Percentiles rank a stretch among this genome's conserved stretches.
These are phyloP conservation scores for Chymomyza procnemis DNA, from an alignment of 2,888 invertebrate genomes.

Conservation along the genomic window DNA sequence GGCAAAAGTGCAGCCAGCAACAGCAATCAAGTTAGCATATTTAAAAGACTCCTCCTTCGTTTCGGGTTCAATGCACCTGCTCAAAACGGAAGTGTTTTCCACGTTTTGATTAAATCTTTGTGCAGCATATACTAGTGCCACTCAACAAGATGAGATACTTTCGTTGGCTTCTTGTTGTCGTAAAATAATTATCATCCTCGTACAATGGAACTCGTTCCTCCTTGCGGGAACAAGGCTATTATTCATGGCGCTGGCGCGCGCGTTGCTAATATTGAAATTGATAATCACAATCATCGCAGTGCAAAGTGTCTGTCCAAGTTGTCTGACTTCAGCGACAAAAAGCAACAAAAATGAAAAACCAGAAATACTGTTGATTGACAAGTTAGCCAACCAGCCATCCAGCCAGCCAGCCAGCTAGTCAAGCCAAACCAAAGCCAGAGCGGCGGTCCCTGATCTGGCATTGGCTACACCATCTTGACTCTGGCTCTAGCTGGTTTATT, in stretches of 20 bases:
- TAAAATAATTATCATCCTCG: slow-evolving; percentile 12
- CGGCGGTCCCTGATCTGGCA: not conserved
- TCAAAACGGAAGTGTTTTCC: slow-evolving; percentile 71
- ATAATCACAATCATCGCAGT: slow-evolving; percentile 60
- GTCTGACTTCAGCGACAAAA: slow-evolving; percentile 1
- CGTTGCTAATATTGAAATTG: slow-evolving; percentile 50
- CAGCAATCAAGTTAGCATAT: slow-evolving; percentile 27
- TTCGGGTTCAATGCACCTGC: slow-evolving; percentile 40
- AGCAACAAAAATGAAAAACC: not conserved
- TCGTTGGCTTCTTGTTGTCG: slow-evolving; percentile 13
- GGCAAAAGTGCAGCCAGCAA: not conserved
- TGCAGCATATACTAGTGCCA: not conserved
- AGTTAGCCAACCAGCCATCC: slow-evolving; percentile 23
- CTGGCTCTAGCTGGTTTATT: slow-evolving; percentile 43
- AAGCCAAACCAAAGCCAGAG: not conserved
- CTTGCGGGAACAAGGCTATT: no score
- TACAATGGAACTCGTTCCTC: not conserved
- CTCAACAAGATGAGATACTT: not conserved
- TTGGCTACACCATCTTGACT: not conserved
- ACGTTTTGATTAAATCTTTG: slow-evolving; percentile 30
- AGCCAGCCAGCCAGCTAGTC: not conserved
- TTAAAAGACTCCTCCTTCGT: not conserved
- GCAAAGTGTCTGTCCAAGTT: slow-evolving; percentile 11
- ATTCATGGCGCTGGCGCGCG: not conserved
- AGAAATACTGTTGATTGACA: slow-evolving; percentile 70